Base-by-base conservation (phyloP, 1,140 invertebrate species). In the Macrotrachela quadricornifera region DNA sequence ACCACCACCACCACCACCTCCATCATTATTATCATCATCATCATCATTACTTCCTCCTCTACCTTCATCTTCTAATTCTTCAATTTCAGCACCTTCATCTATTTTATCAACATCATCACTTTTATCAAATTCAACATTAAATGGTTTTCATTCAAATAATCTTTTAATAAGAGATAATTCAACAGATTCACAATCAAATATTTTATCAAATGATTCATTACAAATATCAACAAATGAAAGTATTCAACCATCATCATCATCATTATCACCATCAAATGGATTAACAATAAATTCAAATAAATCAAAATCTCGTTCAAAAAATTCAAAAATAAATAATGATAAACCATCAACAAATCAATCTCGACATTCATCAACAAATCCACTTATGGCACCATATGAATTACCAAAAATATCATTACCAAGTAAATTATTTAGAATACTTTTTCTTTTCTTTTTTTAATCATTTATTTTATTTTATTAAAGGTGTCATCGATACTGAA, bases 401-500 rank as follows among this genome's bases (percentile, higher is more conserved):
- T 13, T n/a, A 13, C 39, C 11, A 41, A 12, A 41, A 41, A 41
- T n/a, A 13, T 6, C 39, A 41, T n/a, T n/a, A 41, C n/a, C n/a
- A 41, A 41, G 39, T 41, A n/a, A 13, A 3, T 6, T 6, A 13
- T 41, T n/a, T 6, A 41, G 12, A 9, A 9, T 12, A 39, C n/a
- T n/a, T n/a, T n/a, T n/a, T 30, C 21, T 30, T 30, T 30, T 8
- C 2, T 30, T 30, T 4, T 30, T 30, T 30, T 30, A 4, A 30
- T 8, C 21, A 30, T 4, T 30, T 4, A 30, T 30, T 30, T 8
- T 30, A 2, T 4, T 30, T 30, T 30, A 2, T 4, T 4, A 30
- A 4, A 30, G 21, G 21, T 30, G 2, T 8, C 2, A 13, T 95
- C 50, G 88, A 96, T 70, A 96, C 91, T 1, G 71, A 88, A 43